These are phyloP conservation scores for Ceriagrion tenellum DNA, from an alignment of 2,888 invertebrate genomes.

Conservation along the genomic window DNA sequence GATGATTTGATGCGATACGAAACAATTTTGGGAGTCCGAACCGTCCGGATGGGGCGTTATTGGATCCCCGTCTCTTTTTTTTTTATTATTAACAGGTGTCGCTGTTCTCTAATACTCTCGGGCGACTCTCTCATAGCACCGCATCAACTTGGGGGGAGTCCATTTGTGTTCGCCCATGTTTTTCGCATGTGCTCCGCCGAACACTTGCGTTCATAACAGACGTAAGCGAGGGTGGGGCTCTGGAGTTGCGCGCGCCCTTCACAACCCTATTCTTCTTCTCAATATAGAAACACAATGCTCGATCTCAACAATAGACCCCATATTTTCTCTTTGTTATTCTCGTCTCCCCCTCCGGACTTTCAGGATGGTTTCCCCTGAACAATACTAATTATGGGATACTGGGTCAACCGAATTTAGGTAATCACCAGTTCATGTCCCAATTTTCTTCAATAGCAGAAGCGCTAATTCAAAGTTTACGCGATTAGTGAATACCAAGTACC, in stretches of 20 bases:
- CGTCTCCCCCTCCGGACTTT: neutral
- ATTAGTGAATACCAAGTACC: no score
- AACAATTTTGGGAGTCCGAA: neutral
- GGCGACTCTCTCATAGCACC: neutral
- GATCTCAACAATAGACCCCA: neutral
- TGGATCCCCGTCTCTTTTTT: conserved; percentile 1
- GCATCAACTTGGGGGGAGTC: neutral
- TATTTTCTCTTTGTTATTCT: neutral
- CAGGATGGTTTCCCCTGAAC: neutral
- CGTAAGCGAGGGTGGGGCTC: neutral
- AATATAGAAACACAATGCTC: neutral
- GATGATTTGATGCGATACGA: conserved; percentile 35
- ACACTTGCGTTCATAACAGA: neutral
- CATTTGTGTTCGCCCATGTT: neutral
- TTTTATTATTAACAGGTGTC: neutral
- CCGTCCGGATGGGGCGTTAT: neutral
- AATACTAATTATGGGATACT: neutral
- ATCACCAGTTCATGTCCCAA: neutral
- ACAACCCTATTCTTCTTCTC: neutral
- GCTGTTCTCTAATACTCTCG: neutral
- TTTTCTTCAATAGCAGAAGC: no score
- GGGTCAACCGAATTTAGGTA: neutral
- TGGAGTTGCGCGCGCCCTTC: neutral
- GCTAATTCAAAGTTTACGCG: no score
- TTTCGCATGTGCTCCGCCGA: neutral